These are phyloP conservation scores for Stegophylla sp. DNA, from an alignment of 2,888 invertebrate species.

Conservation along the genomic window DNA sequence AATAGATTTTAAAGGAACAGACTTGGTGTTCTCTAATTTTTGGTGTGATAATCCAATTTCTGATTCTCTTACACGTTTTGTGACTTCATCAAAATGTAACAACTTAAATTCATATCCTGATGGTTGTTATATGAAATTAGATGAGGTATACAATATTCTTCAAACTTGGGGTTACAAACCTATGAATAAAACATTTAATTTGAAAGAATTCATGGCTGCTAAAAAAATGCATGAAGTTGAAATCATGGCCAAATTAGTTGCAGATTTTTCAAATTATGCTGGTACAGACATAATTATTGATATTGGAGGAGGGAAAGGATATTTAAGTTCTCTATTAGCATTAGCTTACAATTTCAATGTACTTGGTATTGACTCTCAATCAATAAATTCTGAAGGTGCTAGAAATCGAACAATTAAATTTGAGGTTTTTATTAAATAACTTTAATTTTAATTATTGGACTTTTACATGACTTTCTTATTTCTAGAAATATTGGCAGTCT, in stretches of 20 bases:
- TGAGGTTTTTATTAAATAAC: constrained; percentile 62
- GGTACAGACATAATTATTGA: constrained; percentile 73
- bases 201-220: constrained; percentile 70
- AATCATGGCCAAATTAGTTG: constrained; percentile 71
- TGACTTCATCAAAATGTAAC: constrained; percentile 18
- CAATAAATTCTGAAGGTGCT: constrained; percentile 74
- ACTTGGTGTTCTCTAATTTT: constrained; percentile 47
- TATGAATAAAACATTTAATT: constrained; percentile 39
- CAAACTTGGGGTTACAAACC: constrained; percentile 26
- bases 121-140: constrained; percentile 33
- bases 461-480: constrained; percentile 18
- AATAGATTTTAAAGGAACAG: constrained; percentile 63
- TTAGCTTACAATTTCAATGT: constrained; percentile 76
- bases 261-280: constrained; percentile 66
- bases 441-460: no score
- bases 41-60: constrained; percentile 31
- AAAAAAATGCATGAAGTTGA: constrained; percentile 85
- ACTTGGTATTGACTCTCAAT: constrained; percentile 81
- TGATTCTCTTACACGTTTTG: constrained; percentile 25
- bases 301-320: constrained; percentile 89
- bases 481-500: constrained; percentile 62
- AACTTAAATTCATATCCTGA: constrained; percentile 30
- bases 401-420: constrained; percentile 66
- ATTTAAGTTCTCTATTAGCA: constrained; percentile 78
- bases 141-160: constrained; percentile 36